Evolutionary conservation across 2,797 vertebrate genomes (phyloP), one percentile per base, ranked within the genome.

Genomic region (Acanthurus lineatus): DNA sequence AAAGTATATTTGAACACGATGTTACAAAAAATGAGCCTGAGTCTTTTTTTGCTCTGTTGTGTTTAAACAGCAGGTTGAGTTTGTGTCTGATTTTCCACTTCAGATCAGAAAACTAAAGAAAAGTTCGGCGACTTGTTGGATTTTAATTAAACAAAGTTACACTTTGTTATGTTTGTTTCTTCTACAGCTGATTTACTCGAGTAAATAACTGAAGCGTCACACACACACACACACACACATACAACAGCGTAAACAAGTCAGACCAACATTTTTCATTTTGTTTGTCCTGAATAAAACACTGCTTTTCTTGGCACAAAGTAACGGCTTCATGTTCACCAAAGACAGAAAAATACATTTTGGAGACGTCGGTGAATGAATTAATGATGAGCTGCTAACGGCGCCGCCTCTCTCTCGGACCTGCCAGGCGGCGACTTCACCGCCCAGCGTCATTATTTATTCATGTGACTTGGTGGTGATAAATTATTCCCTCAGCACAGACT

Each of bases 361-460:
- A 76, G 84, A 85, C 48, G 8, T 19, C 2, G 10, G 64, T 3
- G 3, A 52, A 83, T 91, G 85, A 90, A 88, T 91, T 70, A 90
- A 79, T 86, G 68, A 91, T 74, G 86, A 83, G 61, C 61, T 45
- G 83, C 84, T 74, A 66, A 82, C 32, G 44, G 28, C 15, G 17
- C 12, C 7, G 65, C 54, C 59, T 9, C 16, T 9, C 77, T 71
- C 82, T 83, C 66, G 68, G 68, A 78, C 79, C 77, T 81, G 69
- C 76, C 48, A 25, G 73, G 65, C 69, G 67, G 64, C 15, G 11
- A 77, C 80, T 69, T 62, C 72, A 77, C 71, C 47, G 63, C 25
- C 73, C 48, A 15, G 66, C 2, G 0, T 10, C 84, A 86, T 92
- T 4, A 92, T 73, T 91, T 91, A 91, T 93, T 91, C 76, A 90